phyloP scores from a whole-genome alignment of 2,797 vertebrate genomes.

The Oryzias sinensis region DNA sequence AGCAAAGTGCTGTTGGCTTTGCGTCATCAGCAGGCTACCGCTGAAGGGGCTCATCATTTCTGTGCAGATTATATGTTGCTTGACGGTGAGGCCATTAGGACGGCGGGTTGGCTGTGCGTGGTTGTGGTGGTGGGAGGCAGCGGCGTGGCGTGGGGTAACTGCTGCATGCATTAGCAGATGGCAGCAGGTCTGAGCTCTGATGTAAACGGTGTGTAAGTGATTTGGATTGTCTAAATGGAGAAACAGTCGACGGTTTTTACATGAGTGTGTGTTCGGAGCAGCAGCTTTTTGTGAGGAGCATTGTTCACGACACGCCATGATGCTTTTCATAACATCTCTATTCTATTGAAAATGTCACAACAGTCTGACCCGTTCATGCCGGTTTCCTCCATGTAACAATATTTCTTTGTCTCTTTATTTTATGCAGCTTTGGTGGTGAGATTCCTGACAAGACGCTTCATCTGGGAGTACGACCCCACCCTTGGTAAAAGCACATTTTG shows the following conservation, averaged over 20 bases:
- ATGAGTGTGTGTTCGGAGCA: too few species aligned
- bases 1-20: slow-evolving; percentile 8
- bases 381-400: too few species aligned
- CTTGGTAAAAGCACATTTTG: slow-evolving; percentile 78
- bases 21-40: slow-evolving; percentile 16
- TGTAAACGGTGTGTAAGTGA: too few species aligned
- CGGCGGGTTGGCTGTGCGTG: slow-evolving; percentile 19
- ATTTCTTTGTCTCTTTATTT: slow-evolving; percentile 32
- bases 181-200: background rate
- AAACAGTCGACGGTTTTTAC: too few species aligned
- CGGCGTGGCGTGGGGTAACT: background rate
- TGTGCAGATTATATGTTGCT: slow-evolving; percentile 31
- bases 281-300: slow-evolving; percentile 6
- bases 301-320: background rate
- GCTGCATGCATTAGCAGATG: background rate
- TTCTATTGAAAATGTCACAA: too few species aligned
- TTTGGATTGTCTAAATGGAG: background rate
- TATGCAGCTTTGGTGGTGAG: slow-evolving; percentile 90
- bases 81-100: slow-evolving; percentile 36
- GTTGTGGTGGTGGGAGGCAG: background rate
- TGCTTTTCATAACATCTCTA: too few species aligned
- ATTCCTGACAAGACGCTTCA: slow-evolving; percentile 95
- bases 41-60: slow-evolving; percentile 24
- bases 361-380: too few species aligned
- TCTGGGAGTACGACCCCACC: slow-evolving; percentile 98